Percentiles rank a stretch among this genome's conserved stretches.
Evolutionary conservation across 2,888 invertebrate species (phyloP).

Genomic region (Iselma pallidipennis): DNA sequence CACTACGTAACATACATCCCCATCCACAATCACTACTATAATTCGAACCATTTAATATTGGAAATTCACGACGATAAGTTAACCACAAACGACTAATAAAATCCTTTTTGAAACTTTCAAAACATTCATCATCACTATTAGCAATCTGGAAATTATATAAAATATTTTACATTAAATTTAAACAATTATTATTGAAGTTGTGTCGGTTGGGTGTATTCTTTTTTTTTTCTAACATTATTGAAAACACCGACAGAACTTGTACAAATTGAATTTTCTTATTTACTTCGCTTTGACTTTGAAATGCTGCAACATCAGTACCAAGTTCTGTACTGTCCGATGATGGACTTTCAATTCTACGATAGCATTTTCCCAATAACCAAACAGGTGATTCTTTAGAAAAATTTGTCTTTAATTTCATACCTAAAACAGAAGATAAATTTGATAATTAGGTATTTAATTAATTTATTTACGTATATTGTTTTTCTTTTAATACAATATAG

Average conservation of each 20-base stretch:
- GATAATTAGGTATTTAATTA: too few species aligned
- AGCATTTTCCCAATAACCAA: constrained; percentile 82
- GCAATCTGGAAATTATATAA: constrained; percentile 30
- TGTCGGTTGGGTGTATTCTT: too few species aligned
- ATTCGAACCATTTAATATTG: constrained; percentile 75
- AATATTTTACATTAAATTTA: too few species aligned
- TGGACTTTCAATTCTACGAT: constrained; percentile 63
- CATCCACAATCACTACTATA: constrained; percentile 92
- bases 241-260: too few species aligned
- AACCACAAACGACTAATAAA: constrained; percentile 85
- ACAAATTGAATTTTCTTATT: too few species aligned
- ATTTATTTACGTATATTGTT: too few species aligned
- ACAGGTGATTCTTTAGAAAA: constrained; percentile 87
- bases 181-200: too few species aligned
- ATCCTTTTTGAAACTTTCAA: constrained; percentile 82
- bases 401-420: constrained; percentile 70
- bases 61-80: constrained; percentile 86
- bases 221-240: too few species aligned
- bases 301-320: constrained; percentile 64
- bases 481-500: background rate
- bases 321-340: constrained; percentile 60
- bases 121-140: constrained; percentile 60
- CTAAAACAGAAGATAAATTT: constrained; percentile 24
- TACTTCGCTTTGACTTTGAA: constrained; percentile 61
- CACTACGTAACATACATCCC: constrained; percentile 89